Evolutionary conservation across 2,888 invertebrate species (phyloP), one percentile per base, ranked within the genome.

Genomic region (Ophion ventricosus): DNA sequence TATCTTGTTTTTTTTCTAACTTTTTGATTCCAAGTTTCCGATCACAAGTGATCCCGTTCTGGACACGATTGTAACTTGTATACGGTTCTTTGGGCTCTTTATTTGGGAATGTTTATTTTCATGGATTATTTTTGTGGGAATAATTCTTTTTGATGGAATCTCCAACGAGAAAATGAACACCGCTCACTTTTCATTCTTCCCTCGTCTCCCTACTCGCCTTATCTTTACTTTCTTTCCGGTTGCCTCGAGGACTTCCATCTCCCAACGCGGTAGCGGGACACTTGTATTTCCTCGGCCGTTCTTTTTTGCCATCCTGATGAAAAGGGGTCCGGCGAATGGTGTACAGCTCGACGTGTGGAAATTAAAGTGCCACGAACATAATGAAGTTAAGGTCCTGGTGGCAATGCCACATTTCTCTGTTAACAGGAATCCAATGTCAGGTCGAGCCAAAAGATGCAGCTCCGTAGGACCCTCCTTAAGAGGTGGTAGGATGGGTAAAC

Each of bases 331-430:
- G 26, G 40, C 23, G 1, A 20, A 61, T 69, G 67, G 54, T 49
- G n/a, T 11, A 26, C 69, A 63, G 49, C n/a, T 63, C 40, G 72
- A 78, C 59, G 75, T 73, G 84, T 83, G 84, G 84, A 90, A 90
- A 90, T 90, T 90, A 90, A 90, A 89, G 87, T 87, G 81, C 74
- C 69, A 84, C 85, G 84, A 80, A 80, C 72, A 87, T 90, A 90
- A 91, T 88, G 90, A 89, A 90, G 88, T 90, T 91, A 86, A 87
- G 88, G 87, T 88, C 88, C 87, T 87, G 88, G 17, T 17, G 49
- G 87, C 88, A 84, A 87, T 88, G 79, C 87, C 83, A 87, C 88
- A 88, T 89, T 89, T 90, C 88, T 87, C 87, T 86, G 87, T 89
- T 87, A 83, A 84, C 74, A 74, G 73, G 56, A 59, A 3, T 54